Percentiles rank a stretch among this genome's conserved stretches.
Conservation (phyloP, 2,888 invertebrate species). For the Plagiodera versicolora region DNA sequence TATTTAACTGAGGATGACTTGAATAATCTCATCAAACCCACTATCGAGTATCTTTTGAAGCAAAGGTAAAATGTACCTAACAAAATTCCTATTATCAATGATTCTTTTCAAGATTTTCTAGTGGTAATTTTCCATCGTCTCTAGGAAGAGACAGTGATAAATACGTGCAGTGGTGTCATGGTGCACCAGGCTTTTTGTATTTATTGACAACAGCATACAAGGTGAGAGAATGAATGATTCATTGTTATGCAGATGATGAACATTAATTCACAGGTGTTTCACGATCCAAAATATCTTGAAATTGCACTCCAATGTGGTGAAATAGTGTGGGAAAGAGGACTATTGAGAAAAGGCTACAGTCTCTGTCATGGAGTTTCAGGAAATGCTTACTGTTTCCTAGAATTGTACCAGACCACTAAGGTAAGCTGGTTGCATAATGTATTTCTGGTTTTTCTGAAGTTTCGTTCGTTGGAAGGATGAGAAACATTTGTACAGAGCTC, state of each 20-base stretch:
- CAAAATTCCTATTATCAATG: no score
- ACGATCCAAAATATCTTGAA: conserved; percentile 68
- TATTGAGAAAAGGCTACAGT: conserved; percentile 82
- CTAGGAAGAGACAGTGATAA: conserved; percentile 69
- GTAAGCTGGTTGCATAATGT: conserved; percentile 49
- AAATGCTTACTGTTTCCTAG: conserved; percentile 82
- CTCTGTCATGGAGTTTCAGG: conserved; percentile 88
- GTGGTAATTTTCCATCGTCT: conserved; percentile 80
- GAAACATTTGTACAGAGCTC: conserved; percentile 73
- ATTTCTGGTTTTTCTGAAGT: neutral
- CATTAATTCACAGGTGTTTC: conserved; percentile 62
- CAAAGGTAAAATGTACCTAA: conserved; percentile 54
- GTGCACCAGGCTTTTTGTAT: conserved; percentile 84
- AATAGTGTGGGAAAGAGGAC: conserved; percentile 78
- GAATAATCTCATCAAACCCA: conserved; percentile 62
- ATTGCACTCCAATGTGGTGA: conserved; percentile 73
- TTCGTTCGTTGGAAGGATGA: conserved; percentile 63
- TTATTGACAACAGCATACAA: conserved; percentile 69
- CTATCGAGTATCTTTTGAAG: conserved; percentile 65
- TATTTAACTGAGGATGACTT: conserved; percentile 63
- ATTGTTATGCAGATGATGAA: neutral
- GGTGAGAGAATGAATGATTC: conserved; percentile 52
- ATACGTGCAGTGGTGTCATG: conserved; percentile 92
- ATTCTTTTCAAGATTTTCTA: conserved; percentile 56
- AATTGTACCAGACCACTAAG: conserved; percentile 75